Conservation (phyloP, 2,797 vertebrate genomes). For the Morus bassanus region DNA sequence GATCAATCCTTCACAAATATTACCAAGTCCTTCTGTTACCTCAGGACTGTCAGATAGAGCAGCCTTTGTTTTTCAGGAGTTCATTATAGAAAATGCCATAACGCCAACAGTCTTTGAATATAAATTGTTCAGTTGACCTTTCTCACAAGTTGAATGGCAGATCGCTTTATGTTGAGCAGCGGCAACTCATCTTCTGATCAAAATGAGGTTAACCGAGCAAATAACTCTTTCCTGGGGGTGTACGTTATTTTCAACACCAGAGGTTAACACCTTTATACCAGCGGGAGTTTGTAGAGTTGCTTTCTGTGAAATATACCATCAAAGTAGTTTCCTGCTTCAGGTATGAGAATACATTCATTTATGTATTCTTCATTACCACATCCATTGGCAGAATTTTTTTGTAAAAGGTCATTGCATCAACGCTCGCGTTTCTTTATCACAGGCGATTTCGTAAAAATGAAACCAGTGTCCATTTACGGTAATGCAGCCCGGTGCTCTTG, state of each 20-base stretch:
- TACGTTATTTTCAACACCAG: background rate
- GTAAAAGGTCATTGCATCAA: background rate
- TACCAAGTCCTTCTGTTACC: background rate
- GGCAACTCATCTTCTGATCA: background rate
- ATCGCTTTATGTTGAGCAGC: background rate
- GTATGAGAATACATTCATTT: background rate
- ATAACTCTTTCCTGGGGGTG: background rate
- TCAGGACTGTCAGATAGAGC: background rate
- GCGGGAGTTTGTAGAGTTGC: background rate
- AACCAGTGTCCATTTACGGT: background rate
- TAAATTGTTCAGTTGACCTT: conserved; percentile 27
- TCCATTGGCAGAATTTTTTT: background rate
- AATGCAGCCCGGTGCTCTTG: background rate
- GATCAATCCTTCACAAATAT: background rate
- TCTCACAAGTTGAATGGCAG: background rate
- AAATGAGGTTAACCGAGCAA: background rate
- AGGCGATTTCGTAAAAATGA: background rate
- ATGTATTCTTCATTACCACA: background rate
- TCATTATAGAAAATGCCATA: background rate
- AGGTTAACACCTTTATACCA: background rate
- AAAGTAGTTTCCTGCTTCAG: background rate
- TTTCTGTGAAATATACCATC: background rate
- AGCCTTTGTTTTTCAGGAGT: background rate
- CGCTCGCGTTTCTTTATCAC: background rate
- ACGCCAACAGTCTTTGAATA: background rate